Base-by-base conservation (phyloP, 2,888 invertebrate genomes). In the Trichogramma evanescens region DNA sequence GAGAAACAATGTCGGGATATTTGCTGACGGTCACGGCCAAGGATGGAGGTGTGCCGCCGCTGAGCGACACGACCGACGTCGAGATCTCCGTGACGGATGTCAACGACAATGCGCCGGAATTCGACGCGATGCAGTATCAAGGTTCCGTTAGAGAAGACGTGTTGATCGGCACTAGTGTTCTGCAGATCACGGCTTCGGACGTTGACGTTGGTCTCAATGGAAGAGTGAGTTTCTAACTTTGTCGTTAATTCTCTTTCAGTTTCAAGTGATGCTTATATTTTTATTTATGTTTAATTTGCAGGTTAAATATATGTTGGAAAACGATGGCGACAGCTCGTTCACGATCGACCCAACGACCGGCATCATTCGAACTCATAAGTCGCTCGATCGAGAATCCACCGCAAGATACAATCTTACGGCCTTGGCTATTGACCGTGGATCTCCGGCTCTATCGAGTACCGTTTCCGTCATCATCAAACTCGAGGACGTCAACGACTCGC, bases 61-160 rank as follows among this genome's bases (percentile, higher is more conserved):
- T 95, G 10, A 91, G 92, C 1, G 96, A 97, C 72, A 95, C 94
- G 0, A 96, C 97, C 0, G 95, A 95, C 71, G 90, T 99, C 0
- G 95, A 97, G 76, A 93, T 99, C 67, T 89, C 92, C 0, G 89
- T 99, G 0, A 89, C 91, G 0, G 99, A 99, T 75, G 93, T 96
- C 0, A 99, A 99, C 74, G 98, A 99, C 74, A 95, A 96, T 74
- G 86, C 90, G 5, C 97, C 97, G 0, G 82, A 85, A 0, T 97
- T 97, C 77, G 89, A 89, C 67, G 88, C 89, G 63, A 84, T 88
- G 0, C 82, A 89, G 4, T 95, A 95, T 71, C 86, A 88, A 13
- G 89, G 92, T 0, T 88, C 86, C 4, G 89, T 95, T 38, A 83
- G 89, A 61, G 95, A 95, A 77, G 95, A 95, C 74, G 93, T 93